These are phyloP conservation scores for Dasypolia templi DNA, from an alignment of 2,888 invertebrate species.

Conservation along the genomic window DNA sequence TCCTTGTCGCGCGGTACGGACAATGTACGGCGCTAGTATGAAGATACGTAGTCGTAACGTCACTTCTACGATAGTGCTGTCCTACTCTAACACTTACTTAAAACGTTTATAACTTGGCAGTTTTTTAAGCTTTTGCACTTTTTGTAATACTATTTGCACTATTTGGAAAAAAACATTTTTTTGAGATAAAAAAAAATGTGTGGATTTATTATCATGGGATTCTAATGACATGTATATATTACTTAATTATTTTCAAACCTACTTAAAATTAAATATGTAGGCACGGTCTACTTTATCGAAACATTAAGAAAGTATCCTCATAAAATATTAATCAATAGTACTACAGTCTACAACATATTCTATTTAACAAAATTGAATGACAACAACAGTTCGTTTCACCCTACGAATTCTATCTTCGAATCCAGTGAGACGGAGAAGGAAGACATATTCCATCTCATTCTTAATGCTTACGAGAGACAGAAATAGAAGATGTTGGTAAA, in stretches of 20 bases:
- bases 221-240: background rate
- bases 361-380: constrained; percentile 1
- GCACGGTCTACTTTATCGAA: background rate
- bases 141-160: too few relatives aligned
- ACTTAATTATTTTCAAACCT: background rate
- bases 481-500: constrained; percentile 55
- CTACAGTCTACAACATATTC: background rate
- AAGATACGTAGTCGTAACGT: too few relatives aligned
- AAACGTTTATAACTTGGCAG: too few relatives aligned
- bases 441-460: constrained; percentile 44
- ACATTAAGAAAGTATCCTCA: background rate
- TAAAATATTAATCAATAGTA: background rate
- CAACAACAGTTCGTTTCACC: constrained; percentile 39
- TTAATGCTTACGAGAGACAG: constrained; percentile 42
- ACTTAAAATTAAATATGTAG: background rate
- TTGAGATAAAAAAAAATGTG: too few relatives aligned
- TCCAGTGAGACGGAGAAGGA: constrained; percentile 49
- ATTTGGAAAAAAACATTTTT: too few relatives aligned
- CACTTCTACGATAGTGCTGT: too few relatives aligned
- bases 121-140: too few relatives aligned
- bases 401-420: constrained; percentile 48
- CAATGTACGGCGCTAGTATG: too few relatives aligned
- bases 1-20: too few relatives aligned
- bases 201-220: constrained; percentile 6
- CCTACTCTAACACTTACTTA: too few relatives aligned